Evolutionary conservation across 2,113 vertebrate genomes (phyloP).

Genomic region (Struthio camelus): DNA sequence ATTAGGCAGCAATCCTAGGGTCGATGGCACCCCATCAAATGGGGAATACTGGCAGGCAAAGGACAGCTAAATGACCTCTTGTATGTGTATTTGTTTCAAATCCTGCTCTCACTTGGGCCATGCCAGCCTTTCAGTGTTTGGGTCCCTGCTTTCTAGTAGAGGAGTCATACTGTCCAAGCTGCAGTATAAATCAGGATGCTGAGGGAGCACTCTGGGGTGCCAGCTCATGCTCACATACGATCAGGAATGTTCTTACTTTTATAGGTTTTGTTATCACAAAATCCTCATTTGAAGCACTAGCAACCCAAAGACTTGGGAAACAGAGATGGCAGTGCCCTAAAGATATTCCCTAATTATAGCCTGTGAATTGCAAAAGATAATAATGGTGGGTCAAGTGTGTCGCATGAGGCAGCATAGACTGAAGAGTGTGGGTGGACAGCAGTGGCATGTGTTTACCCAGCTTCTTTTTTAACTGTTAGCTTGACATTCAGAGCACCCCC

Average conservation of each 20-base stretch:
- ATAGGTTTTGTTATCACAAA: neutral
- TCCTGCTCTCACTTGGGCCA: neutral
- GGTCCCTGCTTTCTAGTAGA: neutral
- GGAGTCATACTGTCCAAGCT: neutral
- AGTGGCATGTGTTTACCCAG: neutral
- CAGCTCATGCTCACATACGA: neutral
- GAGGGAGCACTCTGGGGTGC: neutral
- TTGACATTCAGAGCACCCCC: neutral
- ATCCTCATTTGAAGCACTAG: neutral
- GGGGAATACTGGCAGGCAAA: neutral
- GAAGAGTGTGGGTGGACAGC: neutral
- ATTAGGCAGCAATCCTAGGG: neutral
- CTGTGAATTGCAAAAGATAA: neutral
- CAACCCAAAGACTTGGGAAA: neutral
- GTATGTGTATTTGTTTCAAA: neutral
- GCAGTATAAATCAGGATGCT: neutral
- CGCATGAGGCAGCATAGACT: neutral
- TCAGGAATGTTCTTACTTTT: neutral
- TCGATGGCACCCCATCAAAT: neutral
- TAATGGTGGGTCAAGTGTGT: neutral
- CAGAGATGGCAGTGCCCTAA: neutral
- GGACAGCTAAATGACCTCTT: neutral
- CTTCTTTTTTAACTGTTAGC: neutral
- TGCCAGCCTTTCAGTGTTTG: neutral
- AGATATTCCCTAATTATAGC: neutral